Base-by-base conservation (phyloP, 2,888 invertebrate genomes). In the Drosophila pseudotakahashii region DNA sequence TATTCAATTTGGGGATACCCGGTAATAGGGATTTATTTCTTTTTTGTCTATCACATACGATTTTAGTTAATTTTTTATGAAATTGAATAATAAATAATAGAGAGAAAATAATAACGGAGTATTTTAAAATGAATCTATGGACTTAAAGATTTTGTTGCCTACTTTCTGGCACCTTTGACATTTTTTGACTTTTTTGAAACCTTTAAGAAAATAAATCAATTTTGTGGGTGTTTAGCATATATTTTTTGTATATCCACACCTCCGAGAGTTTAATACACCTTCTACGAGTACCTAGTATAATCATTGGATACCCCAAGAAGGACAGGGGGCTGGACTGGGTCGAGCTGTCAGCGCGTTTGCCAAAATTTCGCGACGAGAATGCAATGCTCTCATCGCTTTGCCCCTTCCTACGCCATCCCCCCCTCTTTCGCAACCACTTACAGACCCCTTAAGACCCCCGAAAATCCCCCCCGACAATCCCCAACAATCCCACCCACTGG, bases 261-360 rank as follows among this genome's bases (percentile, higher is more conserved):
- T 57, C 11, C n/a, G 19, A 39, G n/a, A 30, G 58, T 57, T 42
- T 32, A 58, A 42, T 34, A 34, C 23, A 57, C 59, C 42, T 36
- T 34, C 59, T 41, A 37, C 32, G 61, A 71, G 60, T 42, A 41
- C 36, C 45, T 42, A 23, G 36, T 48, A 62, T 81, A 69, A 75
- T 73, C 77, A 77, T 66, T 82, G 75, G 81, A 85, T 63, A 74
- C 51, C 44, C 57, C 36, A 61, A 57, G 63, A 57, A 73, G 75
- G 64, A 68, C 60, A 61, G 51, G 71, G 69, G 71, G 47, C 66
- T 55, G 73, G 59, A 75, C 51, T 55, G 64, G 45, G 68, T n/a
- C 37, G 57, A 47, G 61, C 74, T 77, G 74, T 81, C 75, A 70
- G 67, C 79, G 57, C 66, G 55, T 71, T 74, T 78, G 78, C 77